A percentile compares a stretch with the other conserved stretches of the same genome.
phyloP scores from a whole-genome alignment of 2,888 invertebrate genomes.

The Helleia helle region DNA sequence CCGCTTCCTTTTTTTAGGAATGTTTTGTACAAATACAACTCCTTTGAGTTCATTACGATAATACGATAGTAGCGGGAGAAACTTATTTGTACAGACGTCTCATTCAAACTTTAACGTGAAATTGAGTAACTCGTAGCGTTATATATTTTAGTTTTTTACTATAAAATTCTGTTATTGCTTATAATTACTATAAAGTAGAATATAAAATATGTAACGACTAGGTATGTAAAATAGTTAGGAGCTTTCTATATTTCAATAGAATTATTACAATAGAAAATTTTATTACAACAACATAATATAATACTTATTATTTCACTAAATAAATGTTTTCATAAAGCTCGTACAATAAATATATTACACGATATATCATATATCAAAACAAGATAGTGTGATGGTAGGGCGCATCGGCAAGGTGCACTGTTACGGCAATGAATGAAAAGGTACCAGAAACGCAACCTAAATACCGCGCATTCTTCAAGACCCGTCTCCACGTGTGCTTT shows the following conservation, averaged over 20 bases:
- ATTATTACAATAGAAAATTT: no score
- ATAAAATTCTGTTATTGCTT: not conserved
- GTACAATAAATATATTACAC: no score
- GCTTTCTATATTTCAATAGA: no score
- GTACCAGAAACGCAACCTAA: slow-evolving; percentile 71
- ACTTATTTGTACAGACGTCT: slow-evolving; percentile 21
- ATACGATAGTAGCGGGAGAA: slow-evolving; percentile 23
- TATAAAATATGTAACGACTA: no score
- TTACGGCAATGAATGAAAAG: slow-evolving; percentile 69
- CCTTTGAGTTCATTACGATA: slow-evolving; percentile 28
- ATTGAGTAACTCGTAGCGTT: slow-evolving; percentile 7
- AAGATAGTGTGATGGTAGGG: not conserved
- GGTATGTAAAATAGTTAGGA: no score
- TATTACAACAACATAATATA: no score
- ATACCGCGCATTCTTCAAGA: slow-evolving; percentile 66
- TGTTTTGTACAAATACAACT: slow-evolving; percentile 35
- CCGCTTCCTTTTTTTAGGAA: slow-evolving; percentile 32
- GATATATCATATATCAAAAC: no score
- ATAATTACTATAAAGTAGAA: no score
- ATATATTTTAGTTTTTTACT: not conserved
- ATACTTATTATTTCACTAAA: no score
- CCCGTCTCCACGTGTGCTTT: slow-evolving; percentile 59
- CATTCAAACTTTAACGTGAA: slow-evolving; percentile 19
- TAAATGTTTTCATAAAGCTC: no score
- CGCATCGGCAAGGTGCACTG: slow-evolving; percentile 51